phyloP scores from a whole-genome alignment of 1,140 invertebrate genomes.

The Cylas formicarius region DNA sequence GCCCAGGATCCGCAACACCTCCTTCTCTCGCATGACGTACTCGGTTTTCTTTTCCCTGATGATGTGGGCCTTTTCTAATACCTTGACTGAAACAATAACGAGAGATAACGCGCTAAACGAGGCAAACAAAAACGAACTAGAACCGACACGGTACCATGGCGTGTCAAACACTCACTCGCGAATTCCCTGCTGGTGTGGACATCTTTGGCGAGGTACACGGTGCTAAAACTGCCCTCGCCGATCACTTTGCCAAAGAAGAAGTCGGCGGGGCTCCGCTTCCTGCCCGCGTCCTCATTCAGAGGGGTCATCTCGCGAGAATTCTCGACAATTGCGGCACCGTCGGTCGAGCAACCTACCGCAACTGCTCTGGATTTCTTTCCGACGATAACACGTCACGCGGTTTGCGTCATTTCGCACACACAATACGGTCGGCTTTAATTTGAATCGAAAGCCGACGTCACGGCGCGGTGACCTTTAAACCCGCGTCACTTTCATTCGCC shows the following conservation, averaged over 20 bases:
- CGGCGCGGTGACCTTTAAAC: too few relatives aligned
- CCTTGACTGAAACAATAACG: slow-evolving; percentile 80
- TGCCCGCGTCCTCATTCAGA: slow-evolving; percentile 34
- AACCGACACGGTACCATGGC: slow-evolving; percentile 2
- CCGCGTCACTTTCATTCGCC: too few relatives aligned
- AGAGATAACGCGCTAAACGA: too few relatives aligned
- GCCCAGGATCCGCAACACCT: slow-evolving; percentile 74
- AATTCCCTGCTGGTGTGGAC: slow-evolving; percentile 81
- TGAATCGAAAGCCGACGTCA: too few relatives aligned
- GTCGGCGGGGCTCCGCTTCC: slow-evolving; percentile 72
- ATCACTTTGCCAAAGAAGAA: slow-evolving; percentile 93
- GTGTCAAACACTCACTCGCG: slow-evolving; percentile 76
- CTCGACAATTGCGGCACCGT: too few relatives aligned
- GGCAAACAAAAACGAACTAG: slow-evolving; percentile 19
- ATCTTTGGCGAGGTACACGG: slow-evolving; percentile 89
- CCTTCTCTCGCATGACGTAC: slow-evolving; percentile 89
- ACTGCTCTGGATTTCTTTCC: too few relatives aligned
- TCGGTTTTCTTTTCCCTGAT: slow-evolving; percentile 87
- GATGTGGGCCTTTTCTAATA: slow-evolving; percentile 89
- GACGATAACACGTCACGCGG: too few relatives aligned
- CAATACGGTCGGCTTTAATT: too few relatives aligned
- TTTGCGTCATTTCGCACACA: too few relatives aligned
- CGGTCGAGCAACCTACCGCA: too few relatives aligned
- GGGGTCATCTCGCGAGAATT: slow-evolving; percentile 30
- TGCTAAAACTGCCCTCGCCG: slow-evolving; percentile 94